Percentiles rank a stretch among this genome's conserved stretches.
phyloP scores from a whole-genome alignment of 1,140 invertebrate species.

The Papilio machaon region DNA sequence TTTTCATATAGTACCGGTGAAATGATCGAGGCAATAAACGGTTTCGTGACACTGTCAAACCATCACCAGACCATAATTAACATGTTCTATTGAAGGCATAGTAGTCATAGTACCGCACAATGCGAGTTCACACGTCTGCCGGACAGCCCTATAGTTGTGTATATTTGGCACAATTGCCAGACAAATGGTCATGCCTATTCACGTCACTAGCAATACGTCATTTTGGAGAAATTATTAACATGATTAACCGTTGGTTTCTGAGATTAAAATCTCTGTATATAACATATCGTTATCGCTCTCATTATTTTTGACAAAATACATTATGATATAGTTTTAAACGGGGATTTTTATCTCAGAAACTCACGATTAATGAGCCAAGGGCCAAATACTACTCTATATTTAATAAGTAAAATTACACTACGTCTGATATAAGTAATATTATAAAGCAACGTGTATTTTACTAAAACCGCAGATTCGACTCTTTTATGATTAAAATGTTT shows the following conservation, averaged over 20 bases:
- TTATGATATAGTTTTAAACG: too few relatives aligned
- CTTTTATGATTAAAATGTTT: not conserved
- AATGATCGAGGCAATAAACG: constrained; percentile 56
- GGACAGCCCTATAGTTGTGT: constrained; percentile 46
- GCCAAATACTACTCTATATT: not conserved
- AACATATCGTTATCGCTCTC: too few relatives aligned
- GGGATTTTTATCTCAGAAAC: too few relatives aligned
- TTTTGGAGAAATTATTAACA: constrained; percentile 15
- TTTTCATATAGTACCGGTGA: constrained; percentile 22
- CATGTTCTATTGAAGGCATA: constrained; percentile 51
- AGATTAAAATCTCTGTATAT: too few relatives aligned
- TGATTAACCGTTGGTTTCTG: not conserved
- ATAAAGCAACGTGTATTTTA: not conserved
- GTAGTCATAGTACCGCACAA: constrained; percentile 43
- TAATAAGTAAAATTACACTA: not conserved
- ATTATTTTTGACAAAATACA: too few relatives aligned
- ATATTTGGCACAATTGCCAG: constrained; percentile 48
- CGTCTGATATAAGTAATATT: not conserved
- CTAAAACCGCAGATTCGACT: not conserved
- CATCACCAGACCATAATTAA: constrained; percentile 60
- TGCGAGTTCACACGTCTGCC: constrained; percentile 45
- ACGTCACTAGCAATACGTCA: constrained; percentile 46
- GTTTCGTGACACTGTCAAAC: constrained; percentile 53
- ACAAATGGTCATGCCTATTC: constrained; percentile 51
- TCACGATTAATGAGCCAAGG: not conserved